These are phyloP conservation scores for Nycteola revayana DNA, from an alignment of 2,888 invertebrate genomes.

Conservation along the genomic window DNA sequence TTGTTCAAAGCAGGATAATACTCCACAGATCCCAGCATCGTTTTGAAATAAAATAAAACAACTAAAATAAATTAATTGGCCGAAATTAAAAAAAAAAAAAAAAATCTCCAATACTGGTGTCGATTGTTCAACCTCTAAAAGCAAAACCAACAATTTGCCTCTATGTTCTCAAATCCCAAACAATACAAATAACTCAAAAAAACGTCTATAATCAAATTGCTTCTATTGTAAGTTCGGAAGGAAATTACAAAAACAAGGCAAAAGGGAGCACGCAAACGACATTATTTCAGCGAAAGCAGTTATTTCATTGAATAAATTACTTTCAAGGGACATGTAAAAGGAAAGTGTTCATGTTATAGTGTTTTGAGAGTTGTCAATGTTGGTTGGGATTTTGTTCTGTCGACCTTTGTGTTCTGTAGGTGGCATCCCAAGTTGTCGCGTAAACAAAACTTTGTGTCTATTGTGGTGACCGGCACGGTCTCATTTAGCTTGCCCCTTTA, in stretches of 20 bases:
- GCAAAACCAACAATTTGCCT: no score
- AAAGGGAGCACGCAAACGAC: conserved; percentile 33
- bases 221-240: conserved; percentile 29
- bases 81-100: no score
- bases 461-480: conserved; percentile 6
- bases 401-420: conserved; percentile 20
- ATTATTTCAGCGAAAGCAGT: conserved; percentile 34
- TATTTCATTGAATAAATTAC: conserved; percentile 42
- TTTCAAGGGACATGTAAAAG: conserved; percentile 41
- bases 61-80: no score
- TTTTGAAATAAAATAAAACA: no score
- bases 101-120: no score
- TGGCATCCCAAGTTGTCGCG: conserved; percentile 18
- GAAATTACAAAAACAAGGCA: conserved; percentile 27
- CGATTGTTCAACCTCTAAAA: no score
- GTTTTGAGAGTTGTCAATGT: conserved; percentile 23
- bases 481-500: no score
- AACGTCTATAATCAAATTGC: conserved; percentile 27
- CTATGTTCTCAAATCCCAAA: no score
- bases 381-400: background rate
- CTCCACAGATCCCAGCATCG: no score
- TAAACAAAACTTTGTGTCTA: conserved; percentile 15
- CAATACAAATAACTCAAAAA: conserved; percentile 25
- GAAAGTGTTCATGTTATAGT: conserved; percentile 31
- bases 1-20: no score